Percentiles rank a stretch among this genome's conserved stretches.
Conservation (phyloP, 2,888 invertebrate species). For the Acronicta psi region DNA sequence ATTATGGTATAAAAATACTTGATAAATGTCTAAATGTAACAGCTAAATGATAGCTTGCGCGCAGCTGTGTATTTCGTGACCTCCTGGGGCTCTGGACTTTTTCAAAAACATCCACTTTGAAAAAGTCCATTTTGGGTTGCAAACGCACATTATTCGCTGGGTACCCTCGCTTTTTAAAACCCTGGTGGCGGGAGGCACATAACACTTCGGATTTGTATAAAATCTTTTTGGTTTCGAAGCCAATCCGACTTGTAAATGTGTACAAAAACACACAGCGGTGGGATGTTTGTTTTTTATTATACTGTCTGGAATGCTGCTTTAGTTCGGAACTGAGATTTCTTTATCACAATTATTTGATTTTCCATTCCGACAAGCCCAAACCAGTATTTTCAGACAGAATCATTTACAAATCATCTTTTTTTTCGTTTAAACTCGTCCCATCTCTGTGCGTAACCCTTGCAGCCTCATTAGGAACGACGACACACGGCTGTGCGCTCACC, state of each 20-base stretch:
- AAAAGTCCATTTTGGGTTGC: slow-evolving; percentile 64
- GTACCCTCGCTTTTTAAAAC: slow-evolving; percentile 77
- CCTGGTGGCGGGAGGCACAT: slow-evolving; percentile 83
- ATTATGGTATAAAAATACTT: slow-evolving; percentile 13
- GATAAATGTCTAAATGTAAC: slow-evolving; percentile 72
- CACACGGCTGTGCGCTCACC: slow-evolving; percentile 85
- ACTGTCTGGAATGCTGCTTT: slow-evolving; percentile 20
- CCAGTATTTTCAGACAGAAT: slow-evolving; percentile 8
- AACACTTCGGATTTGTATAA: slow-evolving; percentile 45
- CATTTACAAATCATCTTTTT: slow-evolving; percentile 4
- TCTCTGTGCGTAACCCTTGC: slow-evolving; percentile 65
- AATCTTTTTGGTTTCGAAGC: slow-evolving; percentile 3
- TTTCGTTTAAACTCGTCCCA: slow-evolving; percentile 40
- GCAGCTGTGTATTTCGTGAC: slow-evolving; percentile 87
- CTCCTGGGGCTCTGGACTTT: slow-evolving; percentile 79
- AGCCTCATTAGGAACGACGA: slow-evolving; percentile 87
- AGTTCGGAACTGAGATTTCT: slow-evolving; percentile 1
- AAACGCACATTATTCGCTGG: slow-evolving; percentile 77
- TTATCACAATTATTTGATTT: slow-evolving; percentile 1
- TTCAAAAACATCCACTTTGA: slow-evolving; percentile 69
- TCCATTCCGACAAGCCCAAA: slow-evolving; percentile 6
- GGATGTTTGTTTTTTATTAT: slow-evolving; percentile 40
- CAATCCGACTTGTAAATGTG: slow-evolving; percentile 66
- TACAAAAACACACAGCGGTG: slow-evolving; percentile 70
- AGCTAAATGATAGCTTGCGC: slow-evolving; percentile 84